Percentiles rank a stretch among this genome's conserved stretches.
Conservation (phyloP, 2,888 invertebrate genomes). For the Epirrhoe alternata region DNA sequence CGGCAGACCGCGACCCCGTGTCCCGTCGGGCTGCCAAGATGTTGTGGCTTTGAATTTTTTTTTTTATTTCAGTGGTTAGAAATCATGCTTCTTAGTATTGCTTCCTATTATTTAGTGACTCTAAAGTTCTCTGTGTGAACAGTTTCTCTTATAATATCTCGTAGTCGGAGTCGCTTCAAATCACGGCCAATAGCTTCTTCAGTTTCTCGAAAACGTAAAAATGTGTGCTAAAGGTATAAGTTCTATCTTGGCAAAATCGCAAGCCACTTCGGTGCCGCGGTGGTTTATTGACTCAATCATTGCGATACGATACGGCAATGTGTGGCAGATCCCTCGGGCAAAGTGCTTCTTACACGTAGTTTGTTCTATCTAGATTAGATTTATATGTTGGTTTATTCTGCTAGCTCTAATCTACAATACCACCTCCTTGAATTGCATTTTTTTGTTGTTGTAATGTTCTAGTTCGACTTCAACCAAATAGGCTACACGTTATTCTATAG, state of each 20-base stretch:
- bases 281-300: slow-evolving; percentile 67
- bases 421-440: too few species aligned
- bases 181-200: background rate
- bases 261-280: slow-evolving; percentile 47
- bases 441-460: too few species aligned
- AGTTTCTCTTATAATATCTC: too few species aligned
- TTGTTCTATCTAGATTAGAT: slow-evolving; percentile 34
- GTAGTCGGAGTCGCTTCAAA: too few species aligned
- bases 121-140: background rate
- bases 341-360: slow-evolving; percentile 43
- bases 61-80: too few species aligned
- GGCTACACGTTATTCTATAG: too few species aligned
- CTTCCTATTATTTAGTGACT: too few species aligned
- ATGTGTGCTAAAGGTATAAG: slow-evolving; percentile 20
- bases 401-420: background rate
- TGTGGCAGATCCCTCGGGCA: slow-evolving; percentile 45
- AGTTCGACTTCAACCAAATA: too few species aligned
- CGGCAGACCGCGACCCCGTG: too few species aligned
- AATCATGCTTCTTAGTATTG: too few species aligned
- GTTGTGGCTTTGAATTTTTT: too few species aligned
- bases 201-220: background rate
- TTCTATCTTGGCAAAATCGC: slow-evolving; percentile 48
- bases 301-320: slow-evolving; percentile 42
- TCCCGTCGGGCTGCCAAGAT: too few species aligned
- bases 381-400: slow-evolving; percentile 29